Evolutionary conservation across 2,888 invertebrate genomes (phyloP).

Genomic region (Molanna angustata): DNA sequence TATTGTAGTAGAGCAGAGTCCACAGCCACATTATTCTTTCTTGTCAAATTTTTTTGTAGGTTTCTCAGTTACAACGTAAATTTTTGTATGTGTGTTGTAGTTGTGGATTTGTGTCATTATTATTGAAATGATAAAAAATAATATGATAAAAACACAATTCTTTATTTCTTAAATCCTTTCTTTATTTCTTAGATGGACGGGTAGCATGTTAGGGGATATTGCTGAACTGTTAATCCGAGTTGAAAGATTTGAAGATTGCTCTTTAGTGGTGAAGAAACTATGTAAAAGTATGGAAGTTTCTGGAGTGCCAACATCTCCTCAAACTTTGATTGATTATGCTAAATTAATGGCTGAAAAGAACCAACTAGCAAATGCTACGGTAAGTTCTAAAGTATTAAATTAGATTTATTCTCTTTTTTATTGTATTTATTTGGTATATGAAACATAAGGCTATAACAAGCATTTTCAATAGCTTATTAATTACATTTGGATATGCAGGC

Average conservation of each 20-base stretch:
- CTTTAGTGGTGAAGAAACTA: constrained; percentile 52
- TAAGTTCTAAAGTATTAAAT: constrained; percentile 37
- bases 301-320: constrained; percentile 54
- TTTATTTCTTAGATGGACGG: constrained; percentile 51
- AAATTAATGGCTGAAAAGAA: constrained; percentile 55
- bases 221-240: constrained; percentile 49
- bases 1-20: too few relatives aligned
- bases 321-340: constrained; percentile 51
- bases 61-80: too few relatives aligned
- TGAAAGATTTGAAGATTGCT: constrained; percentile 53
- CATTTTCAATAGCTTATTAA: not conserved
- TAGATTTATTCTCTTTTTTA: not conserved
- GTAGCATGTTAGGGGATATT: constrained; percentile 60
- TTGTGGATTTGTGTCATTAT: too few relatives aligned
- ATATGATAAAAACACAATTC: too few relatives aligned
- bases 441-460: not conserved
- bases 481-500: too few relatives aligned
- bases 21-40: too few relatives aligned
- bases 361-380: constrained; percentile 52
- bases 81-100: too few relatives aligned
- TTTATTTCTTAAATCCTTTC: not conserved
- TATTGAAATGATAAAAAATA: too few relatives aligned
- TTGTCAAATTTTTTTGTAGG: too few relatives aligned
- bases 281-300: constrained; percentile 50
- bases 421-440: not conserved